Percentiles rank a stretch among this genome's conserved stretches.
phyloP scores from a whole-genome alignment of 1,140 invertebrate genomes.

The Lethrus apterus region DNA sequence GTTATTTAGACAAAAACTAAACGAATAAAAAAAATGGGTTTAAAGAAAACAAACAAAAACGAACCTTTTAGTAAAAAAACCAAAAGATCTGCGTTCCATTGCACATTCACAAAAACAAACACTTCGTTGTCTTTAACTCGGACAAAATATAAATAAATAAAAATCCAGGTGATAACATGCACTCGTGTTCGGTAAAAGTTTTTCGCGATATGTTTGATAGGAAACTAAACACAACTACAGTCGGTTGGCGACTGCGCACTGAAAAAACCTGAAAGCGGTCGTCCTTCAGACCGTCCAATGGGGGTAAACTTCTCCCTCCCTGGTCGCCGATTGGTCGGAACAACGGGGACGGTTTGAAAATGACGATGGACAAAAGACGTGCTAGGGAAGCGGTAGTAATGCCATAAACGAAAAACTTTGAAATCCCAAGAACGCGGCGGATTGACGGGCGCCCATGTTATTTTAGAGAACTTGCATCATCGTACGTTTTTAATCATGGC shows the following conservation, averaged over 20 bases:
- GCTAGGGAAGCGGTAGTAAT: background rate
- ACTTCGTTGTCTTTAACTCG: constrained; percentile 1
- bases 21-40: constrained; percentile 22
- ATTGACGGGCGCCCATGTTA: constrained; percentile 8
- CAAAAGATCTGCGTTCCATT: constrained; percentile 41
- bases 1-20: constrained; percentile 19
- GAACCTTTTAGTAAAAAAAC: constrained; percentile 43
- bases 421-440: constrained; percentile 11
- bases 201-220: too few species aligned
- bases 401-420: constrained; percentile 3
- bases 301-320: constrained; percentile 24
- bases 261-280: constrained; percentile 23
- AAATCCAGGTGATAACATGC: background rate
- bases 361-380: constrained; percentile 21
- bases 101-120: constrained; percentile 20
- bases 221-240: background rate
- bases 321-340: constrained; percentile 23
- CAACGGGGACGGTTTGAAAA: constrained; percentile 21
- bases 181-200: too few species aligned
- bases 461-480: constrained; percentile 4
- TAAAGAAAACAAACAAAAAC: constrained; percentile 31
- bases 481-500: constrained; percentile 19
- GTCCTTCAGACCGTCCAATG: constrained; percentile 33
- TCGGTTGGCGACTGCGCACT: constrained; percentile 24
- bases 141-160: constrained; percentile 2